phyloP scores from a whole-genome alignment of 2,888 invertebrate species.

The Hydriomena furcata region DNA sequence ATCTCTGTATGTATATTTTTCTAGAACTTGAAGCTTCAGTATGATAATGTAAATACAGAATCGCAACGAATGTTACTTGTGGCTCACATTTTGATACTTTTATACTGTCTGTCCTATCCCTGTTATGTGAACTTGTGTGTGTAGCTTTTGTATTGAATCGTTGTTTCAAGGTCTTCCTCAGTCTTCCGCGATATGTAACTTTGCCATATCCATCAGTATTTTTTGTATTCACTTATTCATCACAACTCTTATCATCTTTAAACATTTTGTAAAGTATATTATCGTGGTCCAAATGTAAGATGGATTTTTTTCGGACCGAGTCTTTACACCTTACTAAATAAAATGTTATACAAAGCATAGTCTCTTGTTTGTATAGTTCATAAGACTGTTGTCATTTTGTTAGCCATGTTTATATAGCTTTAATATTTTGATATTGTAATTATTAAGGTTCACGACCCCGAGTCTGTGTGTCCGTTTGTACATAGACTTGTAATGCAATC shows the following conservation, averaged over 20 bases:
- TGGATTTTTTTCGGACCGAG: neutral
- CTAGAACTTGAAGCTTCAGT: slow-evolving; percentile 66
- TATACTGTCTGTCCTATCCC: slow-evolving; percentile 61
- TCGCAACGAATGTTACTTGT: slow-evolving; percentile 57
- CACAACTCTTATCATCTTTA: slow-evolving; percentile 15
- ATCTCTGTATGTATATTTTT: slow-evolving; percentile 75
- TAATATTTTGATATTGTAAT: slow-evolving; percentile 72
- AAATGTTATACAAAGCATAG: slow-evolving; percentile 19
- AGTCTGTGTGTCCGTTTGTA: slow-evolving; percentile 55
- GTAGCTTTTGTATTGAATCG: slow-evolving; percentile 36
- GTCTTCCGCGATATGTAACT: slow-evolving; percentile 60
- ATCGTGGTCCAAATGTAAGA: slow-evolving; percentile 17
- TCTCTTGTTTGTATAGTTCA: slow-evolving; percentile 48
- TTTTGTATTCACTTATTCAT: slow-evolving; percentile 26
- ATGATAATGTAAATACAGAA: slow-evolving; percentile 64
- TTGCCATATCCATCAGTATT: slow-evolving; percentile 36
- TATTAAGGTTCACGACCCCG: slow-evolving; percentile 47
- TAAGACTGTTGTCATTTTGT: slow-evolving; percentile 72
- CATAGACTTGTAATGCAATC: slow-evolving; percentile 58
- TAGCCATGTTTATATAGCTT: slow-evolving; percentile 77
- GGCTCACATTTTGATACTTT: slow-evolving; percentile 78
- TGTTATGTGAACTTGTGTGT: slow-evolving; percentile 27
- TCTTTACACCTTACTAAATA: neutral
- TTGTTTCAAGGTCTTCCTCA: slow-evolving; percentile 66
- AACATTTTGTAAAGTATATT: slow-evolving; percentile 22